phyloP scores from a whole-genome alignment of 2,113 vertebrate genomes.

The Cygnus buccinator region DNA sequence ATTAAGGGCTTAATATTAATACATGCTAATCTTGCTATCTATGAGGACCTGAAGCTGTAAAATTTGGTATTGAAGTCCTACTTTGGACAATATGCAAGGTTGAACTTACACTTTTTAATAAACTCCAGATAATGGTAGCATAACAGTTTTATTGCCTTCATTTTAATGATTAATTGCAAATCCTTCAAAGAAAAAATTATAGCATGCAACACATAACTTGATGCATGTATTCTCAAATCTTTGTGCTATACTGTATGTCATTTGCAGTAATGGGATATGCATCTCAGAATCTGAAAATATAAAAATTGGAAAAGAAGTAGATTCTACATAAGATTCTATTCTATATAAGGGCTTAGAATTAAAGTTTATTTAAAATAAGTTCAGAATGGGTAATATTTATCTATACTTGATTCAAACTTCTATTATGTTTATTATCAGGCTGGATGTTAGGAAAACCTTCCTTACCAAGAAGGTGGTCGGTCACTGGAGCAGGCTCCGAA shows the following conservation, averaged over 20 bases:
- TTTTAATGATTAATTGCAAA: constrained; percentile 19
- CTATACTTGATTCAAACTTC: background rate
- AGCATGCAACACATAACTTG: background rate
- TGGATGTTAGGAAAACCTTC: too few species aligned
- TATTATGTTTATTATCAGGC: background rate
- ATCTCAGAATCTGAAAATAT: background rate
- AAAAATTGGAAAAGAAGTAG: background rate
- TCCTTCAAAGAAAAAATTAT: background rate
- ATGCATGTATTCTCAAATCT: background rate
- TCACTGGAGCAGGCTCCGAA: too few species aligned
- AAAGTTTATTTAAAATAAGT: background rate
- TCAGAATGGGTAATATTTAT: background rate
- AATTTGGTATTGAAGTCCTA: background rate
- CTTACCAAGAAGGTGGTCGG: too few species aligned
- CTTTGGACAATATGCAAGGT: background rate
- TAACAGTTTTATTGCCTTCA: background rate
- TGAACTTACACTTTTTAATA: background rate
- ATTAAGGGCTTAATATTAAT: constrained; percentile 47
- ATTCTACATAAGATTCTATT: background rate
- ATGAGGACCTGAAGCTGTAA: background rate
- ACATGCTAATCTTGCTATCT: constrained; percentile 36
- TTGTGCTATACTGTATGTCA: background rate
- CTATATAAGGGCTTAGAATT: background rate
- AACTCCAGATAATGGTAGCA: background rate
- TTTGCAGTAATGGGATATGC: background rate